phyloP scores from a whole-genome alignment of 2,888 invertebrate genomes.

The Alitta virens region DNA sequence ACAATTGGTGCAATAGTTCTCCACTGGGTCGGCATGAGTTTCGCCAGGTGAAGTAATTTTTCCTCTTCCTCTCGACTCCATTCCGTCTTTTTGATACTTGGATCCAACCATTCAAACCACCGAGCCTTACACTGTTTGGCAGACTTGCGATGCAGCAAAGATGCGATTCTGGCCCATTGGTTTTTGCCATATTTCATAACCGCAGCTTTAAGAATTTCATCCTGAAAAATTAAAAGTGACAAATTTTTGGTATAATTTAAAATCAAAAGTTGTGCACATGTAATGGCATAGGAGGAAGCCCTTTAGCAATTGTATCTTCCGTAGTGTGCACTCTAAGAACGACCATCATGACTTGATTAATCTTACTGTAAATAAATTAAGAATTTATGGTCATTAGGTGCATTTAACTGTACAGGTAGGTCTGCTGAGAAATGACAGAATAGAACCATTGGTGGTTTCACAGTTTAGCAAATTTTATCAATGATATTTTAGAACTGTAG shows the following conservation, averaged over 20 bases:
- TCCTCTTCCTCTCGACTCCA: conserved; percentile 99
- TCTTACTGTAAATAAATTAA: no score
- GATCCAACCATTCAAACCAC: conserved; percentile 99
- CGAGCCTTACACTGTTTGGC: conserved; percentile 99
- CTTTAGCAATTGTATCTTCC: no score
- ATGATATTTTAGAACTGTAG: neutral
- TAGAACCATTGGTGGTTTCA: neutral
- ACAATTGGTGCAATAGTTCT: conserved; percentile 98
- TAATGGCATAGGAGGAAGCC: no score
- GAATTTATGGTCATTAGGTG: no score
- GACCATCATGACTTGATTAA: no score
- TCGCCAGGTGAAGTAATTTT: conserved; percentile 93
- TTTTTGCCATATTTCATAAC: conserved; percentile 99
- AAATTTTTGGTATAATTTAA: neutral
- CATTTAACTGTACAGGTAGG: no score
- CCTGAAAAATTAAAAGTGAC: conserved; percentile 64
- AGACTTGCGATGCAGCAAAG: conserved; percentile 93
- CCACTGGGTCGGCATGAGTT: conserved; percentile 99
- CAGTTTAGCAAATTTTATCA: neutral
- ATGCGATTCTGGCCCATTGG: conserved; percentile 99
- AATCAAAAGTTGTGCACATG: no score
- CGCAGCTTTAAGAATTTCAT: conserved; percentile 99
- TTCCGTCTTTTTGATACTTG: conserved; percentile 99
- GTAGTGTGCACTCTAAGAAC: no score
- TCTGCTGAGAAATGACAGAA: no score